A percentile compares a stretch with the other conserved stretches of the same genome.
These are phyloP conservation scores for Pavo muticus DNA, from an alignment of 2,113 vertebrate species.

Conservation along the genomic window DNA sequence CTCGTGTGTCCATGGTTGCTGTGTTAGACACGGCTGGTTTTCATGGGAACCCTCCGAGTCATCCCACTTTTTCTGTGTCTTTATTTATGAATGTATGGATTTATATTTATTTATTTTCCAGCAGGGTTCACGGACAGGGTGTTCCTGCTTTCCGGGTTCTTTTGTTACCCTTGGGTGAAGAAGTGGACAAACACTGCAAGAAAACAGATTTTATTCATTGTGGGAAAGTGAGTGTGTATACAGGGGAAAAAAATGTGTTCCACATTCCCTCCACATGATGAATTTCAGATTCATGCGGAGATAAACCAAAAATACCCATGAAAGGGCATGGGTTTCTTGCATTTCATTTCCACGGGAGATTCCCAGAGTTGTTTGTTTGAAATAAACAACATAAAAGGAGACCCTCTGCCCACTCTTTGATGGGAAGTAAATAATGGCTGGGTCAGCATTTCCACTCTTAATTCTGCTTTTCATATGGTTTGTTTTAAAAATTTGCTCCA, in stretches of 20 bases:
- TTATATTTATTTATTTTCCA: slow-evolving; percentile 32
- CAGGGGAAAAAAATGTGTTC: not conserved
- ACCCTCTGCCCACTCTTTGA: slow-evolving; percentile 24
- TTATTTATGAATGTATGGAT: not conserved
- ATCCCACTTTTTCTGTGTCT: not conserved
- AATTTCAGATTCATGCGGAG: slow-evolving; percentile 56
- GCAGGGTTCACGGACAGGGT: slow-evolving; percentile 39
- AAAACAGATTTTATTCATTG: slow-evolving; percentile 56
- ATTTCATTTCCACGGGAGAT: slow-evolving; percentile 56
- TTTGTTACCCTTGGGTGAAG: slow-evolving; percentile 42
- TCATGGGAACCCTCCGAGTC: not conserved
- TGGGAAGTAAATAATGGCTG: slow-evolving; percentile 29
- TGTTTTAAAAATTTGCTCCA: slow-evolving; percentile 58
- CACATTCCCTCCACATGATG: slow-evolving; percentile 59
- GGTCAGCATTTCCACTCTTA: slow-evolving; percentile 44
- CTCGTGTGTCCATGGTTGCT: not conserved
- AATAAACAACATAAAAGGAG: slow-evolving; percentile 57
- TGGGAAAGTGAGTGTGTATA: slow-evolving; percentile 46
- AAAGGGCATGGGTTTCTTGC: slow-evolving; percentile 50
- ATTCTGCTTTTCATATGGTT: slow-evolving; percentile 59
- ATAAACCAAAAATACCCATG: slow-evolving; percentile 66
- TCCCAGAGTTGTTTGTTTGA: slow-evolving; percentile 58
- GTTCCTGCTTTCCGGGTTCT: slow-evolving; percentile 49
- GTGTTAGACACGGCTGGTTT: slow-evolving; percentile 29
- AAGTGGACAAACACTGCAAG: slow-evolving; percentile 46